phyloP scores from a whole-genome alignment of 2,888 invertebrate genomes.

The Sphaerophoria taeniata region DNA sequence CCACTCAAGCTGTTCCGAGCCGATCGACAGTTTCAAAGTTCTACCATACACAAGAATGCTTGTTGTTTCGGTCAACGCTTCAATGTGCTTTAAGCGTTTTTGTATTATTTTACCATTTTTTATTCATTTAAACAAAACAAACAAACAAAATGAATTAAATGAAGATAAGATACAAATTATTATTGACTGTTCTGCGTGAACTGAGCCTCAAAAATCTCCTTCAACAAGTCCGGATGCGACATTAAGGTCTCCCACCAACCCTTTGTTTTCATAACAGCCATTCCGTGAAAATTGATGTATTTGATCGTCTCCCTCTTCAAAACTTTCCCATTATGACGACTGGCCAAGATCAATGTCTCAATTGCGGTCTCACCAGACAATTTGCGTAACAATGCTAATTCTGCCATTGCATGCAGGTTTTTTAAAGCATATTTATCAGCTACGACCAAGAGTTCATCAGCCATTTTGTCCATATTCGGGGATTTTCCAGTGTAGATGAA shows the following conservation, averaged over 20 bases:
- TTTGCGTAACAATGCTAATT: slow-evolving; percentile 97
- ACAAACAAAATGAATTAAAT: too few species aligned
- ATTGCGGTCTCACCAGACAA: slow-evolving; percentile 98
- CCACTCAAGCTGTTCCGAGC: slow-evolving; percentile 78
- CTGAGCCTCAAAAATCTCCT: slow-evolving; percentile 98
- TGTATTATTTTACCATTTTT: slow-evolving; percentile 81
- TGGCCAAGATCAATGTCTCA: slow-evolving; percentile 97
- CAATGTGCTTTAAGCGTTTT: slow-evolving; percentile 81
- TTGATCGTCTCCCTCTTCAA: slow-evolving; percentile 99
- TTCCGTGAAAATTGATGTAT: slow-evolving; percentile 99
- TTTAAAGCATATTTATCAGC: slow-evolving; percentile 99
- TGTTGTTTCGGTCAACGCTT: slow-evolving; percentile 80
- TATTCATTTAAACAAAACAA: too few species aligned
- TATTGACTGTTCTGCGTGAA: too few species aligned
- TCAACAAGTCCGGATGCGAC: slow-evolving; percentile 98
- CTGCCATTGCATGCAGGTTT: slow-evolving; percentile 99
- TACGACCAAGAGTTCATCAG: slow-evolving; percentile 98
- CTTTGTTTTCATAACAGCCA: slow-evolving; percentile 98
- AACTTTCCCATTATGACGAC: slow-evolving; percentile 98
- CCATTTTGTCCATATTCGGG: slow-evolving; percentile 98
- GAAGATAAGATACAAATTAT: too few species aligned
- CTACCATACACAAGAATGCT: slow-evolving; percentile 77
- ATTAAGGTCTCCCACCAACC: slow-evolving; percentile 99
- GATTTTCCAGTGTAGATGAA: slow-evolving; percentile 99
- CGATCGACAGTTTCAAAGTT: slow-evolving; percentile 77